Evolutionary conservation across 1,140 invertebrate species (phyloP).

Genomic region (Zaprionus nigranus): DNA sequence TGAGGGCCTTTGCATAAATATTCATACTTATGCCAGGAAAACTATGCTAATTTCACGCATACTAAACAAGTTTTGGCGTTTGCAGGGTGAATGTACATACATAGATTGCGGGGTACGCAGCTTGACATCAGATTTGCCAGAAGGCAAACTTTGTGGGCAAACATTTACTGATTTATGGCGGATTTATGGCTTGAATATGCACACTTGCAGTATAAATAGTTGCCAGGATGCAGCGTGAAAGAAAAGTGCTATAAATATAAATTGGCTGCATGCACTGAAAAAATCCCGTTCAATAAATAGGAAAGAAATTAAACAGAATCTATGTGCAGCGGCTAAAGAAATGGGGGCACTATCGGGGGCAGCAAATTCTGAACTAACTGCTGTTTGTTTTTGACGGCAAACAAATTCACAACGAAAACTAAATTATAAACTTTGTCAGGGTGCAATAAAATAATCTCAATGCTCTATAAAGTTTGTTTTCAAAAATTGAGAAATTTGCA

Average conservation of each 20-base stretch:
- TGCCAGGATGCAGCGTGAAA: background rate
- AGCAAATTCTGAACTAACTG: background rate
- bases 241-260: constrained; percentile 6
- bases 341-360: background rate
- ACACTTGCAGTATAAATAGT: constrained; percentile 6
- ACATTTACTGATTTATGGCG: constrained; percentile 11
- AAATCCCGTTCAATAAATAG: background rate
- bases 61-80: constrained; percentile 6
- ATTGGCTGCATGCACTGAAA: background rate
- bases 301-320: background rate
- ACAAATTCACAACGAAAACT: background rate
- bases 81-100: background rate
- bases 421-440: background rate
- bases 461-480: too few species aligned
- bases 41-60: constrained; percentile 29
- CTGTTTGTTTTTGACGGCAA: background rate
- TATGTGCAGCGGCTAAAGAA: background rate
- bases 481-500: too few species aligned
- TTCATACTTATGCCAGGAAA: constrained; percentile 7
- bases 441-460: background rate
- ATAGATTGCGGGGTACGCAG: constrained; percentile 11
- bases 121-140: constrained; percentile 5
- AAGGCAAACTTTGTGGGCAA: constrained; percentile 9
- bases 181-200: constrained; percentile 20
- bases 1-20: constrained; percentile 14